Evolutionary conservation across 2,113 vertebrate genomes (phyloP), one percentile per base, ranked within the genome.

Genomic region (Mola mola): DNA sequence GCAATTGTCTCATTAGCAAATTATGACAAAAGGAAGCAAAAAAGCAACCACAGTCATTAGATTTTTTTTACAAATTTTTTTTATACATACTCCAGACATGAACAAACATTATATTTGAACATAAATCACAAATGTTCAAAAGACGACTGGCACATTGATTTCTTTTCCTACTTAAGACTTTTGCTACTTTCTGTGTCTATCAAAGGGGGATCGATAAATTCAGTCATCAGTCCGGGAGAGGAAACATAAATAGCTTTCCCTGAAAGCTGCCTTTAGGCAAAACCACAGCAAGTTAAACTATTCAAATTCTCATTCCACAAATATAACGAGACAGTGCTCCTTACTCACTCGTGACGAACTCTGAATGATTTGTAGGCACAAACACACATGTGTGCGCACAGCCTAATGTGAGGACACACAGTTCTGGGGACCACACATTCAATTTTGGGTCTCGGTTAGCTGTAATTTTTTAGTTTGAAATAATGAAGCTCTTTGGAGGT

Each of bases 391-490:
- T n/a, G n/a, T n/a, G n/a, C n/a, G n/a, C n/a, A n/a, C n/a, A n/a
- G n/a, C n/a, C n/a, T n/a, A n/a, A n/a, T n/a, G n/a, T n/a, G n/a
- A n/a, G n/a, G n/a, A 76, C 5, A 20, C 29, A 48, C 38, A 72
- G 77, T 78, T 85, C 74, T 63, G 29, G 53, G 57, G 81, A 71
- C 85, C 66, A 62, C 21, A 12, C 56, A 73, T 81, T 82, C 70
- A 85, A 59, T 82, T 77, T 83, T 74, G 68, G 43, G 74, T 85
- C 84, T 84, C 79, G 80, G 83, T 87, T 85, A 89, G 48, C 70
- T 20, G 44, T 78, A 80, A 81, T 81, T 78, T 84, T 81, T 41
- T 33, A 42, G 37, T 51, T 16, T 34, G 52, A 71, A 79, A 71
- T 55, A 36, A 63, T 48, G 48, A 60, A 67, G 52, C 51, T 62